Evolutionary conservation across 1,140 invertebrate genomes (phyloP), one percentile per base, ranked within the genome.

Genomic region (Akabosia matsudoensis): DNA sequence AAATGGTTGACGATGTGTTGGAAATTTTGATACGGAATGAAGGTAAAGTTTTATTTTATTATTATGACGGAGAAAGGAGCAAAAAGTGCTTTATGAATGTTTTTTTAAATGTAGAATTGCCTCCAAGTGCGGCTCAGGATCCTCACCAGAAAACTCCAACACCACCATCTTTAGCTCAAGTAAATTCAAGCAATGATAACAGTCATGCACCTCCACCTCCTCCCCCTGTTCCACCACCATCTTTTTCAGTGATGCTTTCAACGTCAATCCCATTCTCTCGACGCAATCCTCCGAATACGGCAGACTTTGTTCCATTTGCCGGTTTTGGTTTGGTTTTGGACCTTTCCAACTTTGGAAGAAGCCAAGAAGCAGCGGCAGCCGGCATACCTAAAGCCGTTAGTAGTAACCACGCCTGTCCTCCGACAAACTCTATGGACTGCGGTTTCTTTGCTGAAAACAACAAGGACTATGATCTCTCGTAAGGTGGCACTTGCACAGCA

Each of bases 1-100:
- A 97, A 84, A 92, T 93, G 45, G 92, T 97, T 76, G 95, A 97
- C 83, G 95, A 97, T 85, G 95, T 97, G 0, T 84, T 98, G n/a
- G 95, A 97, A 83, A 97, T 97, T 81, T 87, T 97, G 0, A 96
- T 97, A 24, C 92, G 95, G 84, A 95, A 95, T 84, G 95, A 95
- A 56, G 88, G 88, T 88, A 28, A n/a, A 22, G 34, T 22, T 4
- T 51, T 54, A 16, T 70, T 1, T 30, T 14, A n/a, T n/a, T 77
- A 45, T n/a, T 54, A 22, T n/a, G 77, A 26, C 37, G 37, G 7
- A 10, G 7, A 45, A 45, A 45, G n/a, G n/a, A n/a, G n/a, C n/a
- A n/a, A n/a, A n/a, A n/a, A n/a, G n/a, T n/a, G 28, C 45, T 13
- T 45, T n/a, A n/a, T 37, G 7, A 64, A 22, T 70, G 33, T 26